A percentile compares a stretch with the other conserved stretches of the same genome.
Conservation (phyloP, 2,113 vertebrate genomes). For the Coreoperca whiteheadi region DNA sequence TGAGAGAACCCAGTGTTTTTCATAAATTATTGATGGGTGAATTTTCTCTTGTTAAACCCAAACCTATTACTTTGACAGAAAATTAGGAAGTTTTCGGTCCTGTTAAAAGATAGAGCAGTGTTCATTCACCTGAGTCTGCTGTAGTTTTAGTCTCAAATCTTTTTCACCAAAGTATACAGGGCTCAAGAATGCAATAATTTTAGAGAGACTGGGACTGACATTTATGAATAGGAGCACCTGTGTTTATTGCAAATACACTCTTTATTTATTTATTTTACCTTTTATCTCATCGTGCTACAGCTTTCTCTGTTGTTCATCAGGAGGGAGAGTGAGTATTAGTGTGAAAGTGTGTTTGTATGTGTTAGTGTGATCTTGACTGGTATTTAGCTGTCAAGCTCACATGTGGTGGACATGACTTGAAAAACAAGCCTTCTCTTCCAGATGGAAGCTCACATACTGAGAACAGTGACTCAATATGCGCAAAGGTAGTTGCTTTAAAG, state of each 20-base stretch:
- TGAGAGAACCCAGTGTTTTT: background rate
- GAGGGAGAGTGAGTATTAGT: background rate
- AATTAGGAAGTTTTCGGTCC: background rate
- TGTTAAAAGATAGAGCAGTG: background rate
- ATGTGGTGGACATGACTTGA: conserved; percentile 23
- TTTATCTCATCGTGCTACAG: background rate
- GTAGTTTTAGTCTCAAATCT: background rate
- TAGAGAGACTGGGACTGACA: background rate
- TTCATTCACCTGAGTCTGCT: background rate
- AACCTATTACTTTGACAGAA: background rate
- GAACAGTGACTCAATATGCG: conserved; percentile 29
- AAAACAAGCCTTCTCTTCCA: conserved; percentile 19
- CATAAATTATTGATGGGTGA: background rate
- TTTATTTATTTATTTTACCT: background rate
- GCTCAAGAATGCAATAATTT: background rate
- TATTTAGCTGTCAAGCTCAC: conserved; percentile 46
- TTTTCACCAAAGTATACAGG: background rate
- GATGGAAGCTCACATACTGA: conserved; percentile 19
- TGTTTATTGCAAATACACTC: background rate
- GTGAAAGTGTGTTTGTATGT: background rate
- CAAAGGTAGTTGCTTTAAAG: conserved; percentile 20
- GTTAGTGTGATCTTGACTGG: conserved; percentile 27
- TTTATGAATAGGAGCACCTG: background rate
- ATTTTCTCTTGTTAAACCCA: background rate
- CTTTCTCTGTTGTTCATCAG: background rate